Conservation (phyloP, 1,140 invertebrate genomes). For the Helicoverpa armigera region DNA sequence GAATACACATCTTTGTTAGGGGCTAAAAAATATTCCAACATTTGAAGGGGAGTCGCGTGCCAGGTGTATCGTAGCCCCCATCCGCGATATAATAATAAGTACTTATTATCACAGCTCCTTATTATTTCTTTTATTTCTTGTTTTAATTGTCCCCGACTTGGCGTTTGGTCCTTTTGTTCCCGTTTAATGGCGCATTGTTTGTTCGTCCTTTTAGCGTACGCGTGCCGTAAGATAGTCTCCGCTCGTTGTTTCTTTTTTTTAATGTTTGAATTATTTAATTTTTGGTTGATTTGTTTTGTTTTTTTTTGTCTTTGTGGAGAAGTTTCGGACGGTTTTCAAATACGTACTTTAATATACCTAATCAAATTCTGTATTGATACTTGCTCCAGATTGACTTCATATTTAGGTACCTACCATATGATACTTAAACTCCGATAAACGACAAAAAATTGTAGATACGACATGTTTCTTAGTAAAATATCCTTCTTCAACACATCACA, state of each 20-base stretch:
- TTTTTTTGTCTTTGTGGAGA: background rate
- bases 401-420: too few relatives aligned
- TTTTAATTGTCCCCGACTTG: slow-evolving; percentile 85
- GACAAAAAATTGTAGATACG: too few relatives aligned
- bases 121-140: slow-evolving; percentile 87
- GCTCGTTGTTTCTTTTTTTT: slow-evolving; percentile 32
- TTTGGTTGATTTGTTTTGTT: background rate
- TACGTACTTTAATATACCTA: too few relatives aligned
- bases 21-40: slow-evolving; percentile 26
- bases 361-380: too few relatives aligned
- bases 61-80: slow-evolving; percentile 70
- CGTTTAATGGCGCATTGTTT: slow-evolving; percentile 85
- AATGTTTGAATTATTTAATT: slow-evolving; percentile 23
- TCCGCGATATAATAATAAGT: slow-evolving; percentile 77
- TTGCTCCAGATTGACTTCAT: too few relatives aligned
- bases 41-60: slow-evolving; percentile 68
- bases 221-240: slow-evolving; percentile 70
- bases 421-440: too few relatives aligned
- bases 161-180: slow-evolving; percentile 85
- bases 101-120: slow-evolving; percentile 85
- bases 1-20: slow-evolving; percentile 22
- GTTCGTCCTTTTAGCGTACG: slow-evolving; percentile 74
- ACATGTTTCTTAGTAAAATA: too few relatives aligned
- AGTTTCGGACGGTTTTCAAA: background rate
- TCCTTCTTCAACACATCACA: too few relatives aligned